A percentile compares a stretch with the other conserved stretches of the same genome.
Evolutionary conservation across 2,113 vertebrate genomes (phyloP).

Genomic region (Xiphias gladius): DNA sequence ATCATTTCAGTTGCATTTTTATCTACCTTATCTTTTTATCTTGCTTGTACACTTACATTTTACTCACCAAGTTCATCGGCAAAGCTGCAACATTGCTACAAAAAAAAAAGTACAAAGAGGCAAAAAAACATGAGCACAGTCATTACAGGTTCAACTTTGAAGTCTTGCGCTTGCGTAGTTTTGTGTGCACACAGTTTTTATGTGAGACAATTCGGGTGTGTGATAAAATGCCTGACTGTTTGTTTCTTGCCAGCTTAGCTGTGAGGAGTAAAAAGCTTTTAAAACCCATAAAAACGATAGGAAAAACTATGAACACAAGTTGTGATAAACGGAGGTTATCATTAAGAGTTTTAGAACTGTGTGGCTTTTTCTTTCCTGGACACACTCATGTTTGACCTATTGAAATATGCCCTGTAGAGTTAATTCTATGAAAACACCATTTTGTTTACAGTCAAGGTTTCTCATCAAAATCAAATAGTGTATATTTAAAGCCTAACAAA

Average conservation of each 20-base stretch:
- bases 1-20: neutral
- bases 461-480: no score
- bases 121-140: neutral
- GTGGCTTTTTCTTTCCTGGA: neutral
- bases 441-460: no score
- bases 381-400: neutral
- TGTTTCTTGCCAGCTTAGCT: neutral
- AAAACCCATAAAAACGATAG: neutral
- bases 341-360: neutral
- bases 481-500: no score
- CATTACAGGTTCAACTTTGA: neutral
- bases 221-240: neutral
- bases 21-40: neutral
- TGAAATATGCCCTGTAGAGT: neutral
- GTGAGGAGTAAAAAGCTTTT: neutral
- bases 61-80: neutral
- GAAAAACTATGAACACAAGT: neutral
- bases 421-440: neutral
- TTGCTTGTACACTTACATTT: neutral
- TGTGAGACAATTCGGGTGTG: no score
- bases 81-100: neutral
- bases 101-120: neutral
- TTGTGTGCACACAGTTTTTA: no score
- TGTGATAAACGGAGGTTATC: neutral
- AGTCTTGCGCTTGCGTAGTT: neutral